Percentiles rank a stretch among this genome's conserved stretches.
phyloP scores from a whole-genome alignment of 2,113 vertebrate species.

The Myotis brandtii region DNA sequence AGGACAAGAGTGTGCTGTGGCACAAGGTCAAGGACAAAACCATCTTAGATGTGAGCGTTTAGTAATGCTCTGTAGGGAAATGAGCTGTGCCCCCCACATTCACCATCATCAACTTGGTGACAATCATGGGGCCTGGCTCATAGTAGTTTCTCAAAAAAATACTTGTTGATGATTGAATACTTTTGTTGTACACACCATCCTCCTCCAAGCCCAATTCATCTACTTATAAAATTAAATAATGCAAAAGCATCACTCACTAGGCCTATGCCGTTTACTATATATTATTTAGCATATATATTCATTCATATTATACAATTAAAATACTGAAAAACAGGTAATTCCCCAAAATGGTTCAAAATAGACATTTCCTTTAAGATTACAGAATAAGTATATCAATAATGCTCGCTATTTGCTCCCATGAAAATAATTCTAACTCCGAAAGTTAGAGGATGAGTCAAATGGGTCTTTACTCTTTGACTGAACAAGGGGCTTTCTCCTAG shows the following conservation, averaged over 20 bases:
- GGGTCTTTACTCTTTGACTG: neutral
- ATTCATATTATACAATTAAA: constrained; percentile 17
- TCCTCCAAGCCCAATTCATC: neutral
- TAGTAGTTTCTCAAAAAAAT: neutral
- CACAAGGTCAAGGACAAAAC: neutral
- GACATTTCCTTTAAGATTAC: constrained; percentile 27
- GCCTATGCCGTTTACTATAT: neutral
- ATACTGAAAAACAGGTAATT: neutral
- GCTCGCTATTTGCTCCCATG: neutral
- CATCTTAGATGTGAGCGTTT: neutral
- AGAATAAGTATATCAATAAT: neutral
- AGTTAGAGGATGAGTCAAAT: neutral
- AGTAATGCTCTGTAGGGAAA: neutral
- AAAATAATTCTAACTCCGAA: constrained; percentile 28
- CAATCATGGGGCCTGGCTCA: neutral
- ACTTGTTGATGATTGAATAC: neutral
- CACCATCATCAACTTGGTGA: too few species aligned
- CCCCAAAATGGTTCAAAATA: neutral
- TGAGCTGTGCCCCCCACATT: neutral
- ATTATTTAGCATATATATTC: neutral
- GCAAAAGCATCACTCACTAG: neutral
- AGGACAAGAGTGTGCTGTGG: neutral
- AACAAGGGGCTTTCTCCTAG: neutral
- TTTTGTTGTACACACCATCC: neutral
- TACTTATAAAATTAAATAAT: constrained; percentile 20